Base-by-base conservation (phyloP, 2,888 invertebrate genomes). In the Yponomeuta plumbellus region DNA sequence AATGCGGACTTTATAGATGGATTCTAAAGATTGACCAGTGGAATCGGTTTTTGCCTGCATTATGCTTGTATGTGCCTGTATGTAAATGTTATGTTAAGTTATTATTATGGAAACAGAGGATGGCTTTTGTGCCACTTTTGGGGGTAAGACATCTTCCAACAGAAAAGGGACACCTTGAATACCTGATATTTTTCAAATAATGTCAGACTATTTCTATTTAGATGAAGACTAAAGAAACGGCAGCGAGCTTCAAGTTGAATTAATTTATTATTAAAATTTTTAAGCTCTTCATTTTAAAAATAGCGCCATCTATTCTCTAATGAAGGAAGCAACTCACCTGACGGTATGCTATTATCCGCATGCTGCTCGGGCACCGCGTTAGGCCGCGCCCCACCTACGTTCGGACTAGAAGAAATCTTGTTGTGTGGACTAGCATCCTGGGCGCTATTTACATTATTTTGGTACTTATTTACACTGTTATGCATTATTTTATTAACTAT, bases 321-420 rank as follows among this genome's bases (percentile, higher is more conserved):
- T 34, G 1, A 0, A 6, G 26, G 26, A 66, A 64, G 13, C 62
- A 65, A 68, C 82, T 80, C 71, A 92, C 92, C 92, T 80, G 86
- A 76, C 71, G 86, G 80, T 71, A 92, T 86, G 75, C 88, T 91
- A 74, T 91, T 91, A 70, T 91, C 91, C 65, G 83, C 74, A 71
- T 91, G 85, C 74, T 91, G 89, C 70, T 91, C 88, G 67, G 88
- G 82, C 67, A 90, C 87, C 71, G 90, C 90, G 87, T 89, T 88
- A 21, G 92, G 92, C 76, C 91, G 81, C 75, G 91, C 89, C 73
- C 89, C 90, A 70, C 83, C 75, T 72, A 88, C 79, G 80, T 86
- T 91, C 90, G 86, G 92, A 92, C 92, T 92, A 92, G 92, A 92
- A 79, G 92, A 91, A 82, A 91, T 88, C 86, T 92, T 91, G 82